Evolutionary conservation across 2,888 invertebrate species (phyloP), one percentile per base, ranked within the genome.

Genomic region (Cataglyphis livida): DNA sequence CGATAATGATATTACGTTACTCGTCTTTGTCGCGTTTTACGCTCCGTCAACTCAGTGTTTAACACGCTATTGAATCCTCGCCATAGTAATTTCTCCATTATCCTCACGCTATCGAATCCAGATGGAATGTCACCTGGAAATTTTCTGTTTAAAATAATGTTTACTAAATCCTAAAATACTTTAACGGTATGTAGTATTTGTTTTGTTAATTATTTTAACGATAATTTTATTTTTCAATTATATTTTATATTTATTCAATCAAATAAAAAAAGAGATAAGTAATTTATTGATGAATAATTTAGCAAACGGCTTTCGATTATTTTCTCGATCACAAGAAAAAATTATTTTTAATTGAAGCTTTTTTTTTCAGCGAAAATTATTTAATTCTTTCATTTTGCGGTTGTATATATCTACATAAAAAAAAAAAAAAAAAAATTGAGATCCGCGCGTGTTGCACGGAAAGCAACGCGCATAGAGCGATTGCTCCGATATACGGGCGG

Each of bases 1-100:
- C 64, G 38, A 66, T 41, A 68, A 41, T 76, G 54, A 51, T 76
- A 76, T 76, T 41, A 57, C 38, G 41, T 68, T 41, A n/a, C 15
- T 68, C 18, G 25, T 0, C 51, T 51, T 41, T 32, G n/a, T 51
- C 18, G 51, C 64, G 25, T 61, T 75, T 75, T 35, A n/a, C 54
- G 5, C n/a, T 2, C 15, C 25, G 15, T 64, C 64, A 38, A 66
- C 12, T 25, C 38, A 12, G 38, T 62, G 25, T 54, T 76, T 68
- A 57, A 68, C 76, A 35, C 15, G 32, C 51, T n/a, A 51, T 51
- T n/a, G n/a, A 51, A 51, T 51, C n/a, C 15, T 54, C n/a, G 35
- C 35, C 48, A n/a, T 15, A 68, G 28, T 68, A 68, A 76, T 57
- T 76, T 68, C 15, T 15, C 28, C n/a, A 9, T 76, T 66, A 66